These are phyloP conservation scores for Augochlora pura DNA, from an alignment of 1,140 invertebrate species.

Conservation along the genomic window DNA sequence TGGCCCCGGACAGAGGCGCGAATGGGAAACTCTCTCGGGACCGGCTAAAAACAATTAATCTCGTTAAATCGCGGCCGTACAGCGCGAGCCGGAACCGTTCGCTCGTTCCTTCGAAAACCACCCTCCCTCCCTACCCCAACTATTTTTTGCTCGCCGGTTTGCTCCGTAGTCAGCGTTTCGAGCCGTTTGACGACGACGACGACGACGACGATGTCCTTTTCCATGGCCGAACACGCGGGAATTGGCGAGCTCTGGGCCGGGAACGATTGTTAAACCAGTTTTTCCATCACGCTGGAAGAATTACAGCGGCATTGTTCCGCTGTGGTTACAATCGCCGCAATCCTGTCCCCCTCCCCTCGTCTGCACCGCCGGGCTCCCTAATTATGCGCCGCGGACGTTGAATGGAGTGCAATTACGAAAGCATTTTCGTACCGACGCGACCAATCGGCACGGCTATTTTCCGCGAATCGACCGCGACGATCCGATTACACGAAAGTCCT, in stretches of 20 bases:
- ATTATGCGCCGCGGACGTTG: constrained; percentile 16
- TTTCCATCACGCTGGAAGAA: constrained; percentile 9
- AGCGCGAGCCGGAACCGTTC: not conserved
- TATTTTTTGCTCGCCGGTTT: not conserved
- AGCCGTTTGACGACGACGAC: no score
- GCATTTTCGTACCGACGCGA: not conserved
- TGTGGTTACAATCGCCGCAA: not conserved
- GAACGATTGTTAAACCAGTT: constrained; percentile 4
- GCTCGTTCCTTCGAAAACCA: constrained; percentile 8
- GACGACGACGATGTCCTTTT: no score
- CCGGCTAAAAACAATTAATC: constrained; percentile 39
- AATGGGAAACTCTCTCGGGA: not conserved
- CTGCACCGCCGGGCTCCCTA: not conserved
- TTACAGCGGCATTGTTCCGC: constrained; percentile 27
- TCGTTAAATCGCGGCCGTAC: constrained; percentile 13
- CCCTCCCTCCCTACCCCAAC: no score
- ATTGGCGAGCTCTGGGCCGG: not conserved
- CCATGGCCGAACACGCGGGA: not conserved
- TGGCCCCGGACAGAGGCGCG: not conserved
- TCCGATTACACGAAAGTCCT: no score
- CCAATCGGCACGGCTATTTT: not conserved
- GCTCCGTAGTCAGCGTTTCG: not conserved
- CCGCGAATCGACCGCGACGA: no score
- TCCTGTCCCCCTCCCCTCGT: not conserved
- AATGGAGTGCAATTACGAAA: constrained; percentile 31